Base-by-base conservation (phyloP, 2,888 invertebrate species). In the Operophtera brumata region DNA sequence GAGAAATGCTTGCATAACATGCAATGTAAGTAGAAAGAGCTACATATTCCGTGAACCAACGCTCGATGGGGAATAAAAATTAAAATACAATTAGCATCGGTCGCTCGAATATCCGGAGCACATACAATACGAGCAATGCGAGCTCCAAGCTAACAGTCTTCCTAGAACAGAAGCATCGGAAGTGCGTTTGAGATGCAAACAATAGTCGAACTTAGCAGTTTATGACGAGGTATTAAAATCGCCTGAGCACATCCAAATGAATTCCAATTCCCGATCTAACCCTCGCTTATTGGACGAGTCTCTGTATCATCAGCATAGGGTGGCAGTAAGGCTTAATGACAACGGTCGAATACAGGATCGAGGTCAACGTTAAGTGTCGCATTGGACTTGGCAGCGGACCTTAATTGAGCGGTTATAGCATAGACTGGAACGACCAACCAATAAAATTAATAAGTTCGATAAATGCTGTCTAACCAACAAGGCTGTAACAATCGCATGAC, bases 331-430 rank as follows among this genome's bases (percentile, higher is more conserved):
- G 77, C 79, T 82, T 85, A 86, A 87, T 85, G 84, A 84, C 83
- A 79, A 80, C 74, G 75, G 76, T 74, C 82, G 80, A 80, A 82
- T 82, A 77, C 79, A 77, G 80, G 79, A 84, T 82, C 78, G 85
- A 80, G 86, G 86, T 84, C 86, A 79, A 65, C 82, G 69, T 74
- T 77, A 79, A 84, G 77, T 84, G 80, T 81, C 80, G 73, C 73
- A 77, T 77, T 80, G 82, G 77, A 82, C 78, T 85, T 83, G 82
- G 78, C 81, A 78, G 70, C 75, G 66, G 69, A 65, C 70, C 73
- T 77, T 81, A 84, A 84, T 85, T 83, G 82, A 82, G 72, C 77
- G 67, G 74, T 80, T 78, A 80, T 77, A 71, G 71, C 73, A 68
- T 69, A 59, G 64, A 55, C 51, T 59, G 47, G 52, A 57, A 57